Percentiles rank a stretch among this genome's conserved stretches.
Evolutionary conservation across 23 tunicate species (phyloP).

Genomic region (Trididemnum clinides): DNA sequence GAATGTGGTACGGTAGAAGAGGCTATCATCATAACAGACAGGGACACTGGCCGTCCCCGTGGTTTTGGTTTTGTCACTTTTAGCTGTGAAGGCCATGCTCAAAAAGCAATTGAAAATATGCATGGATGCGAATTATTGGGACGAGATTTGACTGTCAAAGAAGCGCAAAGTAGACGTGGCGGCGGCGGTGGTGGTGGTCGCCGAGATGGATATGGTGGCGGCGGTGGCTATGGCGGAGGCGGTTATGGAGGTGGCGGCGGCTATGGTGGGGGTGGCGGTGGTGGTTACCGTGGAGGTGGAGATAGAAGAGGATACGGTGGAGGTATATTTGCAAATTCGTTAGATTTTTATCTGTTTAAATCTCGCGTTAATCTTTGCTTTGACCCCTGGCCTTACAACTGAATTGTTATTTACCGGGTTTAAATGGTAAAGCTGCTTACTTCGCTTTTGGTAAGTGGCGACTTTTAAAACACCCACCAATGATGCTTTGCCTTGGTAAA

Average conservation of each 20-base stretch:
- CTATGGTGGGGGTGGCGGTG: neutral
- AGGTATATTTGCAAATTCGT: too few relatives aligned
- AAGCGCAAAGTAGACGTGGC: conserved; percentile 29
- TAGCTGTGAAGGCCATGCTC: neutral
- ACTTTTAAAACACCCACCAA: too few relatives aligned
- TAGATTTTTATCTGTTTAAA: too few relatives aligned
- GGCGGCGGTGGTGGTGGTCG: conserved; percentile 57
- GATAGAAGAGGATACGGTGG: neutral
- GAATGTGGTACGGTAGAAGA: conserved; percentile 27
- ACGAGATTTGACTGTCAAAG: conserved; percentile 30
- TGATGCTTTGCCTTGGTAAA: too few relatives aligned
- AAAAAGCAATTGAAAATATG: conserved; percentile 13
- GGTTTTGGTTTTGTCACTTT: conserved; percentile 77
- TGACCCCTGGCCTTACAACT: too few relatives aligned
- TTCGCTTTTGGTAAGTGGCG: too few relatives aligned
- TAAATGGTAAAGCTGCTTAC: too few relatives aligned
- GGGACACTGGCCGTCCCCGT: conserved; percentile 63
- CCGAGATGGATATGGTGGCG: neutral
- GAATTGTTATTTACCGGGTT: too few relatives aligned
- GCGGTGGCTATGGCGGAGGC: conserved; percentile 3
- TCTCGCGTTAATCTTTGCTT: too few relatives aligned
- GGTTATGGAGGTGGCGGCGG: conserved; percentile 9
- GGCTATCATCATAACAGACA: conserved; percentile 37
- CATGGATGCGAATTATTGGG: conserved; percentile 25
- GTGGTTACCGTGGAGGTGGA: neutral